Evolutionary conservation across 2,888 invertebrate genomes (phyloP).

Genomic region (Ornithoptera alexandrae): DNA sequence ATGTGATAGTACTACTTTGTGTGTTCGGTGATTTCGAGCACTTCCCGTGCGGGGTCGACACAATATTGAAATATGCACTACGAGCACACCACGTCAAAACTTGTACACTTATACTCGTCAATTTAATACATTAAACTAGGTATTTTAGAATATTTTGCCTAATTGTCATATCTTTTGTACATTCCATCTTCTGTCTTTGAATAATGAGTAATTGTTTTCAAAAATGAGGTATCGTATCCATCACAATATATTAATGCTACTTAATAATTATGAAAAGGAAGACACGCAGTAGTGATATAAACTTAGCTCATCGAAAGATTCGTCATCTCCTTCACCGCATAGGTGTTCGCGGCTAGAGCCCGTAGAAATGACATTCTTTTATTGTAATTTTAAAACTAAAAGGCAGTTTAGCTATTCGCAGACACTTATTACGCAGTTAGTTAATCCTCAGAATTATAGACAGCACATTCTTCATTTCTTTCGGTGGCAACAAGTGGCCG

Average conservation of each 20-base stretch:
- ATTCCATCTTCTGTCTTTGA: background rate
- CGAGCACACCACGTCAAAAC: conserved; percentile 2
- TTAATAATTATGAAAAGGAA: background rate
- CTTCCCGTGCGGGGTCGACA: background rate
- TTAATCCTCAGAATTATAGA: background rate
- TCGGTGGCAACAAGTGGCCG: background rate
- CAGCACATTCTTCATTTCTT: background rate
- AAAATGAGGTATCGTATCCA: conserved; percentile 10
- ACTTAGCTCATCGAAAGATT: background rate
- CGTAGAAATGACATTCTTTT: background rate
- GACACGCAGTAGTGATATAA: conserved; percentile 1
- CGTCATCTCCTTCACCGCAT: conserved; percentile 1
- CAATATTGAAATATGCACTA: background rate
- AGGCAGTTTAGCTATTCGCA: background rate
- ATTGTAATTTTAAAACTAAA: background rate
- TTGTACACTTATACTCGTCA: conserved; percentile 1
- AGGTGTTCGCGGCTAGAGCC: background rate
- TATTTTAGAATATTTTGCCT: conserved; percentile 2
- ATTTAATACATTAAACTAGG: background rate
- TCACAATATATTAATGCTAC: conserved; percentile 8
- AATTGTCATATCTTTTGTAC: background rate
- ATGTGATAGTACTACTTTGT: background rate
- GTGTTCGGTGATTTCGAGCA: background rate
- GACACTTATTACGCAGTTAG: background rate
- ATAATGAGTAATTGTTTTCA: background rate